Evolutionary conservation across 2,797 vertebrate genomes (phyloP).

Genomic region (Enteromius trimaculatus): DNA sequence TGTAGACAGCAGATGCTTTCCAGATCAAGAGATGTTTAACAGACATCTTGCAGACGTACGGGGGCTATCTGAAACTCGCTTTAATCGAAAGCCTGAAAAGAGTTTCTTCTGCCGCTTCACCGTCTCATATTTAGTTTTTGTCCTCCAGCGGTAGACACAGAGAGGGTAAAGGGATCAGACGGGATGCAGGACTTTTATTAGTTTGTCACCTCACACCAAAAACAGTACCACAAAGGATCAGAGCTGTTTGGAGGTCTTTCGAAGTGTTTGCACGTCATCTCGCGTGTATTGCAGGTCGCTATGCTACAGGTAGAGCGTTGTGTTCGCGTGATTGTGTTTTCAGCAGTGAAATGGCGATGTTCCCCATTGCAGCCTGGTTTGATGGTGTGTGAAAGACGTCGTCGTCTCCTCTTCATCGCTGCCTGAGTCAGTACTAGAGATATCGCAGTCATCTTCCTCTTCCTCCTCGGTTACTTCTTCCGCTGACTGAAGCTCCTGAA

Average conservation of each 20-base stretch:
- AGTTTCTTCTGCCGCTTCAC: slow-evolving; percentile 23
- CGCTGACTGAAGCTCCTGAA: slow-evolving; percentile 77
- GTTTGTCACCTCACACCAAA: slow-evolving; percentile 37
- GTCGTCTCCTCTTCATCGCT: slow-evolving; percentile 86
- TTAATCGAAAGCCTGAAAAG: slow-evolving; percentile 20
- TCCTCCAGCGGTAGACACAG: slow-evolving; percentile 27
- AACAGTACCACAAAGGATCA: slow-evolving; percentile 48
- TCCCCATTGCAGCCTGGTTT: slow-evolving; percentile 84
- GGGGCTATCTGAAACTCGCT: neutral
- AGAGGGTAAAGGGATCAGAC: slow-evolving; percentile 18
- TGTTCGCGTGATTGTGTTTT: slow-evolving; percentile 65
- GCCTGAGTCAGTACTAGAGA: slow-evolving; percentile 89
- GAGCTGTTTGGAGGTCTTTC: slow-evolving; percentile 30
- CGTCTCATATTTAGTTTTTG: slow-evolving; percentile 10
- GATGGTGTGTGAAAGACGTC: slow-evolving; percentile 78
- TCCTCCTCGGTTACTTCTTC: slow-evolving; percentile 86
- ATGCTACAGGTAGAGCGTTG: slow-evolving; percentile 62
- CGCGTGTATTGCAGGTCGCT: neutral
- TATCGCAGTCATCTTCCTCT: slow-evolving; percentile 78
- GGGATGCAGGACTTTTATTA: slow-evolving; percentile 17
- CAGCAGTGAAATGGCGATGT: slow-evolving; percentile 87
- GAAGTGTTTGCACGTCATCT: slow-evolving; percentile 55
- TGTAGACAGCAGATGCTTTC: no score
- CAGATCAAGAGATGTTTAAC: no score
- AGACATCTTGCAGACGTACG: no score